Conservation (phyloP, 2,113 vertebrate genomes). For the Platanista minor region DNA sequence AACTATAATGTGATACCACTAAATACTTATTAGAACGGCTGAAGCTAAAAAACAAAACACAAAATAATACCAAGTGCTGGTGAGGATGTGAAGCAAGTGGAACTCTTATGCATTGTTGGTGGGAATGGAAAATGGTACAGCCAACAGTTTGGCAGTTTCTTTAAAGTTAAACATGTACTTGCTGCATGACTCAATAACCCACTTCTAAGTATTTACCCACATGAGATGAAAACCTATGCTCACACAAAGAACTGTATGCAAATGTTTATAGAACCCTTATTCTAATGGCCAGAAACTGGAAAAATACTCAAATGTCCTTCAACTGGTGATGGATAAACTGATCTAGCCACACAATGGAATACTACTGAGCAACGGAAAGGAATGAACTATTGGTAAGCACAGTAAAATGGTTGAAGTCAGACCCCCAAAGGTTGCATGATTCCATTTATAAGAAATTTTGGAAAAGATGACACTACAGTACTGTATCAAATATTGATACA, state of each 20-base stretch:
- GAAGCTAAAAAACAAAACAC: neutral
- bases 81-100: neutral
- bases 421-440: neutral
- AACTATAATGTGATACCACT: neutral
- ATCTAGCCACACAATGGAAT: neutral
- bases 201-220: neutral
- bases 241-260: neutral
- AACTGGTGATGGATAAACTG: neutral
- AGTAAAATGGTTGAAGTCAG: neutral
- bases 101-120: too few relatives aligned
- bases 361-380: neutral
- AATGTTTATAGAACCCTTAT: neutral
- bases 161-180: neutral
- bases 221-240: neutral
- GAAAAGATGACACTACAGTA: neutral
- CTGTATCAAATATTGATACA: neutral
- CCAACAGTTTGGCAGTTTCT: neutral
- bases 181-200: neutral
- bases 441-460: neutral
- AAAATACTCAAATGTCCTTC: neutral
- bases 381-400: neutral
- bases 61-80: neutral
- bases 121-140: neutral
- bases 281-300: neutral
- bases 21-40: neutral